Conservation (phyloP, 2,888 invertebrate species). For the Archips crataeganus region DNA sequence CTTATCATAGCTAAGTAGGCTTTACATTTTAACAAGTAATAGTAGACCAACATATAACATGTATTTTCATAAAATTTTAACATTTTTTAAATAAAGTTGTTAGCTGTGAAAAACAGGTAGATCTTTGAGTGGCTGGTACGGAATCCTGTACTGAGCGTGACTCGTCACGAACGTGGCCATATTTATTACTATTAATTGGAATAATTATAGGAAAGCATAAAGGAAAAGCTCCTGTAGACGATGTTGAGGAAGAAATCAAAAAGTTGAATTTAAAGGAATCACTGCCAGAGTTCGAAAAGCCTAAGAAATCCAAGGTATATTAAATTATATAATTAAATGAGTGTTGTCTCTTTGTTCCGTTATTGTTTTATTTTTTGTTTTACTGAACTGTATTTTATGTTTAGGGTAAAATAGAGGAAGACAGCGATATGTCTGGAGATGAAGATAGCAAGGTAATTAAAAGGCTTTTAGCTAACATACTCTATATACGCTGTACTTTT, state of each 20-base stretch:
- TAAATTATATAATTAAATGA: too few species aligned
- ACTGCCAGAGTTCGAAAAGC: constrained; percentile 58
- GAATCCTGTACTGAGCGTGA: too few species aligned
- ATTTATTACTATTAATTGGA: too few species aligned
- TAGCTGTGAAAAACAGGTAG: too few species aligned
- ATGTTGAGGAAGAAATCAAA: constrained; percentile 78
- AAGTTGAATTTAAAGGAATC: constrained; percentile 76
- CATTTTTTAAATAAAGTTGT: too few species aligned
- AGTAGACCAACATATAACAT: too few species aligned
- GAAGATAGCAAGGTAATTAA: constrained; percentile 63
- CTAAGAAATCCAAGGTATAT: constrained; percentile 58
- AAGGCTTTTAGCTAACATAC: neutral
- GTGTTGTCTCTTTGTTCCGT: neutral
- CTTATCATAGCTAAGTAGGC: too few species aligned
- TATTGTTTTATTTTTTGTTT: constrained; percentile 10
- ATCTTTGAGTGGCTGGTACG: too few species aligned
- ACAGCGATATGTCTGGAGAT: constrained; percentile 52
- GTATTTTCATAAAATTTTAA: too few species aligned
- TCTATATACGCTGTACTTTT: neutral
- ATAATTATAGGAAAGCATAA: constrained; percentile 66
- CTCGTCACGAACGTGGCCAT: too few species aligned
- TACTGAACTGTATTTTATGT: neutral
- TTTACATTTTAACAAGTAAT: too few species aligned
- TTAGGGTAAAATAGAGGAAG: constrained; percentile 47
- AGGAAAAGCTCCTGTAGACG: constrained; percentile 77